A percentile compares a stretch with the other conserved stretches of the same genome.
phyloP scores from a whole-genome alignment of 1,140 invertebrate species.

The Vollenhovia emeryi region DNA sequence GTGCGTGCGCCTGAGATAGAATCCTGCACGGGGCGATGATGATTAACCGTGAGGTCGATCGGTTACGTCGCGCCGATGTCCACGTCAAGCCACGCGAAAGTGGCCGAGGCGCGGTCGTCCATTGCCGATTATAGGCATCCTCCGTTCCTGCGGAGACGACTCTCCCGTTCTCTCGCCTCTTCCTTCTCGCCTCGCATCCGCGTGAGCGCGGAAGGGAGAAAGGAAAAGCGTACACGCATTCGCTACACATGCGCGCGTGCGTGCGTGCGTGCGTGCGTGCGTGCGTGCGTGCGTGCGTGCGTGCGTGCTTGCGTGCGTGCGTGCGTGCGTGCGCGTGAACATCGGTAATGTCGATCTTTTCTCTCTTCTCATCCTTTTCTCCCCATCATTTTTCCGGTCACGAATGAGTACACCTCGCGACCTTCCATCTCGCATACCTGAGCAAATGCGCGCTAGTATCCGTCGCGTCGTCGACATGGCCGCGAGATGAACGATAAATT shows the following conservation, averaged over 20 bases:
- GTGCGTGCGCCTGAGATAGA: constrained; percentile 47
- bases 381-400: constrained; percentile 58
- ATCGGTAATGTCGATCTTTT: constrained; percentile 42
- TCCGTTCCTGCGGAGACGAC: constrained; percentile 57
- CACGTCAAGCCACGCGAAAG: constrained; percentile 77
- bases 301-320: too few species aligned
- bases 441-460: background rate
- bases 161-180: constrained; percentile 18
- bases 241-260: background rate
- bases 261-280: background rate
- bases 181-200: background rate
- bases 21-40: constrained; percentile 61
- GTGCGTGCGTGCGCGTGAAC: background rate
- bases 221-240: constrained; percentile 15
- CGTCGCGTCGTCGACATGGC: background rate
- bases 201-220: constrained; percentile 60
- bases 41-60: constrained; percentile 75
- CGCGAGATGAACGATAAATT: constrained; percentile 12
- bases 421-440: constrained; percentile 63
- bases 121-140: constrained; percentile 83
- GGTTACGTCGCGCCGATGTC: constrained; percentile 72
- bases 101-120: constrained; percentile 79
- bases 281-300: background rate
- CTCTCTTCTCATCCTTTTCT: constrained; percentile 23
- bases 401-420: constrained; percentile 64